Conservation (phyloP, 2,888 invertebrate species). For the Caradrina kadenii region DNA sequence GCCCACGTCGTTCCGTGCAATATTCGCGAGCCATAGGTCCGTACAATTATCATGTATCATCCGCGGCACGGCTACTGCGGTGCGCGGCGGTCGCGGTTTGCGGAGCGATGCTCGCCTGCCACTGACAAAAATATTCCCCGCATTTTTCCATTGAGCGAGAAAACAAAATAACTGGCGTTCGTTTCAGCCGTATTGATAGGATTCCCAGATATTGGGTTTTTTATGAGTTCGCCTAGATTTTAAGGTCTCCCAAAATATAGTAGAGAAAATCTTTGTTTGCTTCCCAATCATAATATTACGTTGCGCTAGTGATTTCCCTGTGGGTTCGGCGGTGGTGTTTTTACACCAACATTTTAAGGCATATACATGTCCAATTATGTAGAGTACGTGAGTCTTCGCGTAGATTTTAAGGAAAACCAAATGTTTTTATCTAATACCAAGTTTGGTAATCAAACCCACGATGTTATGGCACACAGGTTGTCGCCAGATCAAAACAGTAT, state of each 20-base stretch:
- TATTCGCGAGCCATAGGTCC: constrained; percentile 14
- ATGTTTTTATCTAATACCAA: neutral
- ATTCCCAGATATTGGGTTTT: constrained; percentile 45
- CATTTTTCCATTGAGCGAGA: constrained; percentile 32
- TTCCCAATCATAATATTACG: constrained; percentile 27
- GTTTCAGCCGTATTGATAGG: constrained; percentile 42
- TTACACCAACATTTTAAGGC: neutral
- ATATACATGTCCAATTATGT: neutral
- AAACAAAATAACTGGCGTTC: constrained; percentile 48
- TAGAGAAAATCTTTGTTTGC: constrained; percentile 32
- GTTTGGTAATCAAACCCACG: neutral
- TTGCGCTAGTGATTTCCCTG: constrained; percentile 10
- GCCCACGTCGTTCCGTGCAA: neutral
- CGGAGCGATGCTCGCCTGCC: constrained; percentile 37
- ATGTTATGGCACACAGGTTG: neutral
- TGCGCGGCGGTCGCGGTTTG: constrained; percentile 1
- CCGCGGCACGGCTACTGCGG: constrained; percentile 23
- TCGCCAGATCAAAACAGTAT: neutral
- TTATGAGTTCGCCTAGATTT: constrained; percentile 54
- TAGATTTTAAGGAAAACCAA: neutral
- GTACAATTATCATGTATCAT: constrained; percentile 39
- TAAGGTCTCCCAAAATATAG: constrained; percentile 35
- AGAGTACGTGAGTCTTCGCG: neutral
- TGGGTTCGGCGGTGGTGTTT: neutral
- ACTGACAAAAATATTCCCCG: constrained; percentile 56